Conservation (phyloP, 2,888 invertebrate genomes). For the Amblyteles armatorius region DNA sequence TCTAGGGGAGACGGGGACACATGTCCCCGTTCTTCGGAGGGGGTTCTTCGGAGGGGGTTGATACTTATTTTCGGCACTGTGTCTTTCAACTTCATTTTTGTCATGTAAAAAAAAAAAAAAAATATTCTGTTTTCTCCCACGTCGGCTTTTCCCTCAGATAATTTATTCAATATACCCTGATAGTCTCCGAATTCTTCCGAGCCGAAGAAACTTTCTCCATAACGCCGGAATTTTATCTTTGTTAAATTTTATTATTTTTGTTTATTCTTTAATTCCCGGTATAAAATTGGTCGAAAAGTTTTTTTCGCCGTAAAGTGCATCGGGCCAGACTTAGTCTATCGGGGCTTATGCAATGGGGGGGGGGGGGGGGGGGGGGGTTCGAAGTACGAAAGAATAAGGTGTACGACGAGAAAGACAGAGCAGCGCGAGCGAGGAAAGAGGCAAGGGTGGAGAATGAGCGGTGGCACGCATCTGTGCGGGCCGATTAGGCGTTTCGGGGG, state of each 20-base stretch:
- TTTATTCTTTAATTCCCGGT: slow-evolving; percentile 6
- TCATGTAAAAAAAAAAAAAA: background rate
- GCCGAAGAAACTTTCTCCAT: slow-evolving; percentile 24
- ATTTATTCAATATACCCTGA: slow-evolving; percentile 8
- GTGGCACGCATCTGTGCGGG: slow-evolving; percentile 82
- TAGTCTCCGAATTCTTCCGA: background rate
- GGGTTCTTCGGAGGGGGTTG: too few species aligned
- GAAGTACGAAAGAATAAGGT: slow-evolving; percentile 21
- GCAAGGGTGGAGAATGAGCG: slow-evolving; percentile 61
- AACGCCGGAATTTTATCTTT: slow-evolving; percentile 3
- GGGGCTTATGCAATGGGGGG: slow-evolving; percentile 18
- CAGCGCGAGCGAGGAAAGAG: slow-evolving; percentile 41
- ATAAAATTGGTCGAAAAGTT: slow-evolving; percentile 57
- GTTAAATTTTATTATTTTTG: background rate
- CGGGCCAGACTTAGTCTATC: slow-evolving; percentile 1
- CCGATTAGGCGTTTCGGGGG: slow-evolving; percentile 78
- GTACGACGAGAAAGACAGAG: slow-evolving; percentile 20
- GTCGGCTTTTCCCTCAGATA: background rate
- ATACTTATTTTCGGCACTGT: background rate
- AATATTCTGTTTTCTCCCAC: background rate
- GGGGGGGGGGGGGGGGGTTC: background rate
- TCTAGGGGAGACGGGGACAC: too few species aligned
- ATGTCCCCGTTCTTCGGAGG: too few species aligned
- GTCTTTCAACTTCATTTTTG: background rate
- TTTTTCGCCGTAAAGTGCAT: slow-evolving; percentile 48